phyloP scores from a whole-genome alignment of 1,140 invertebrate species.

The Centruroides vittatus region DNA sequence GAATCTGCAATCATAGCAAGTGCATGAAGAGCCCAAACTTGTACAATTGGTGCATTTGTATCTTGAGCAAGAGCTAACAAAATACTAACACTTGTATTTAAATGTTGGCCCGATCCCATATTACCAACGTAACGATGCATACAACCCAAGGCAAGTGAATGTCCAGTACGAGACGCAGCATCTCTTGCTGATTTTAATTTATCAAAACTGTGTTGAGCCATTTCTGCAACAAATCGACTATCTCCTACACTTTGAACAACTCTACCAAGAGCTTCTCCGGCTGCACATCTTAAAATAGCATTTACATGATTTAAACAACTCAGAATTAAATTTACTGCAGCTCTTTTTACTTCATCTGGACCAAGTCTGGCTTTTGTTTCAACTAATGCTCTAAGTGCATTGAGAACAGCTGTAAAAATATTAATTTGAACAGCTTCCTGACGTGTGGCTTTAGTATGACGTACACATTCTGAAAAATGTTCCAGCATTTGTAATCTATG shows the following conservation, averaged over 20 bases:
- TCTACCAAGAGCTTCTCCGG: constrained; percentile 73
- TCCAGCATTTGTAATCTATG: constrained; percentile 92
- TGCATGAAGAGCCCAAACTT: constrained; percentile 94
- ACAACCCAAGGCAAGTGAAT: constrained; percentile 82
- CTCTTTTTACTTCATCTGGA: constrained; percentile 77
- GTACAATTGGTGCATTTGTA: constrained; percentile 69
- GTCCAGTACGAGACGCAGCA: constrained; percentile 74
- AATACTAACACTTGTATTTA: constrained; percentile 86
- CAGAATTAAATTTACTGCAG: constrained; percentile 58
- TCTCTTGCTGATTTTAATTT: constrained; percentile 52
- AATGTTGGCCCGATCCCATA: constrained; percentile 79
- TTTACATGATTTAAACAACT: constrained; percentile 66
- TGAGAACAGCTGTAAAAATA: constrained; percentile 82
- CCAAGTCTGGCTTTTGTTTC: constrained; percentile 74
- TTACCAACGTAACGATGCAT: constrained; percentile 76
- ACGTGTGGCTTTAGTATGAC: constrained; percentile 73
- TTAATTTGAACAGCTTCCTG: constrained; percentile 96
- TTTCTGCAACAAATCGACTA: constrained; percentile 72
- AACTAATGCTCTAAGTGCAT: constrained; percentile 72
- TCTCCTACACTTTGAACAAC: constrained; percentile 75
- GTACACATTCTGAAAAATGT: constrained; percentile 89
- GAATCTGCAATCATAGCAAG: constrained; percentile 90
- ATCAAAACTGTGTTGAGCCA: constrained; percentile 83
- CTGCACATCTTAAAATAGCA: constrained; percentile 69
- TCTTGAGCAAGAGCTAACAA: constrained; percentile 88